Evolutionary conservation across 2,113 vertebrate species (phyloP), one percentile per base, ranked within the genome.

Genomic region (Nycticebus coucang): DNA sequence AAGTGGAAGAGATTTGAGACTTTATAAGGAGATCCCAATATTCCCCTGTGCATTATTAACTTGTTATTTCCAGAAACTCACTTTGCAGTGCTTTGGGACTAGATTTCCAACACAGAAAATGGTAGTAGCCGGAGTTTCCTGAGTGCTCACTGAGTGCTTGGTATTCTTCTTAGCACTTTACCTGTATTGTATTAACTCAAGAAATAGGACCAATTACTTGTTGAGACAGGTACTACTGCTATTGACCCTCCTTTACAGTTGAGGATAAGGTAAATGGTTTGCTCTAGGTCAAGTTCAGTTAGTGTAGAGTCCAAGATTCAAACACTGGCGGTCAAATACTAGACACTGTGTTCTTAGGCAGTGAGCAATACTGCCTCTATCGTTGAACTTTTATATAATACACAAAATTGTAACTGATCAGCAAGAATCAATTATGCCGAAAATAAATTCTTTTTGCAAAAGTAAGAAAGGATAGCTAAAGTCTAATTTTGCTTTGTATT

Each of bases 1-100:
- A 93, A 50, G 9, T 72, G 14, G 22, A 64, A 75, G 14, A 10
- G 55, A 50, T 66, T 79, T 79, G 12, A 13, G 18, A 8, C 12
- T 91, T 53, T 94, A 21, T 85, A 78, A 90, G 60, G 84, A n/a
- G 37, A 60, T 96, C 45, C 19, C 8, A 86, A 1, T 41, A 33
- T 74, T 95, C 62, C 55, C 5, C 87, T 81, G 82, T n/a, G 21
- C 28, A 74, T 28, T 4, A 41, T 59, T 62, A 59, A 45, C 13
- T 75, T 28, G 68, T 77, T 59, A 66, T 93, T 93, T 91, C 62
- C 50, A 35, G 71, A 96, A 87, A 72, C 19, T 87, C 28, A 30
- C 4, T 72, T 77, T 89, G 13, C 30, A 79, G 2, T 50, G 26
- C 4, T 78, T 79, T 66, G 30, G 85, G 93, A 89, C 9, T 80